A percentile compares a stretch with the other conserved stretches of the same genome.
phyloP scores from a whole-genome alignment of 2,113 vertebrate genomes.

The Coryphaenoides rupestris region DNA sequence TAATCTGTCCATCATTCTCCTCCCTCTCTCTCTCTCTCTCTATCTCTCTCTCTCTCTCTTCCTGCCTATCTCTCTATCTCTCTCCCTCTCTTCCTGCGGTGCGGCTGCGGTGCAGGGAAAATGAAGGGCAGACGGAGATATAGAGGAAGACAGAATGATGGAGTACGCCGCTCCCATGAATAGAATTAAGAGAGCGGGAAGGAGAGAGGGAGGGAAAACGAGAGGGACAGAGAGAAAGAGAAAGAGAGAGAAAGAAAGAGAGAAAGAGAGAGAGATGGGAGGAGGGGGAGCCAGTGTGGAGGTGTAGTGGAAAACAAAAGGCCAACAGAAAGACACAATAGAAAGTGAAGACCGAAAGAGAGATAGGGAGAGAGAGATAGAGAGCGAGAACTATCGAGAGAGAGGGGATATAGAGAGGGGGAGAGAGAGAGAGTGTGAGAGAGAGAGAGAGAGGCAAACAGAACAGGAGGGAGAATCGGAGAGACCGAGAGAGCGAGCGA shows the following conservation, averaged over 20 bases:
- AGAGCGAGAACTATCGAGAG: not conserved
- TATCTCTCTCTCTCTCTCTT: constrained; percentile 26
- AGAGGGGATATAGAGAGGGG: constrained; percentile 3
- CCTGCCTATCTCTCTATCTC: constrained; percentile 7
- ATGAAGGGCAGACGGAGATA: constrained; percentile 67
- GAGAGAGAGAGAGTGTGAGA: not conserved
- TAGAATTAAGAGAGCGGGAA: constrained; percentile 57
- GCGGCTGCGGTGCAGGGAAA: constrained; percentile 60
- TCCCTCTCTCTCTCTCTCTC: constrained; percentile 27
- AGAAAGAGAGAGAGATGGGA: not conserved
- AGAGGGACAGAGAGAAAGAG: not conserved
- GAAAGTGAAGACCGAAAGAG: not conserved
- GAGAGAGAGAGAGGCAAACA: not conserved
- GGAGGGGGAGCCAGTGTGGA: not conserved
- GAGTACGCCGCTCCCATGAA: constrained; percentile 61
- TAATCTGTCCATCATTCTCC: constrained; percentile 63
- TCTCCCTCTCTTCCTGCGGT: not conserved
- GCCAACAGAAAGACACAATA: not conserved
- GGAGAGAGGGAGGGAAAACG: constrained; percentile 1
- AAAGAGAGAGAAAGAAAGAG: not conserved
- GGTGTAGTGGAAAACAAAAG: constrained; percentile 1
- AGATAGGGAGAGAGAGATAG: not conserved
- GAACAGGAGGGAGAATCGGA: not conserved
- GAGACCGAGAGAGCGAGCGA: not conserved
- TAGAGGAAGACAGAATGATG: constrained; percentile 68